Evolutionary conservation across 2,797 vertebrate species (phyloP).

Genomic region (Semaprochilodus insignis): DNA sequence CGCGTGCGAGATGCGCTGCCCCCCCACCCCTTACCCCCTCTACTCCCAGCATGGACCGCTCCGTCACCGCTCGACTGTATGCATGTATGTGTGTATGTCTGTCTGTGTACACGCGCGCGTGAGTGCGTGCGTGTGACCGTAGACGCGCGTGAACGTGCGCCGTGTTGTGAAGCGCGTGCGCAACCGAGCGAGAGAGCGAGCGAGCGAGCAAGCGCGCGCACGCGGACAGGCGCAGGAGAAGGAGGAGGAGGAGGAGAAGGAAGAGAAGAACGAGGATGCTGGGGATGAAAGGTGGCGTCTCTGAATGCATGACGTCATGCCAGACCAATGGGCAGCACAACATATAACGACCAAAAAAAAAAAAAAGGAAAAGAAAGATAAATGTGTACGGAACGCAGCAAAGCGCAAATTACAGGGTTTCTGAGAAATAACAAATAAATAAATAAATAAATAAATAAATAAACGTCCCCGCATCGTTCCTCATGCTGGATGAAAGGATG

Average conservation of each 20-base stretch:
- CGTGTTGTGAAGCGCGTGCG: slow-evolving; percentile 61
- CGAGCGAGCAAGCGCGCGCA: not conserved
- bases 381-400: not conserved
- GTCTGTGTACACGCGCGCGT: not conserved
- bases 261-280: slow-evolving; percentile 66
- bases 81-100: not conserved
- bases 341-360: slow-evolving; percentile 48
- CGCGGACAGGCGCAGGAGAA: slow-evolving; percentile 54
- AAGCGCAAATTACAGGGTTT: not conserved
- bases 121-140: not conserved
- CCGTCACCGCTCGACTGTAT: slow-evolving; percentile 27
- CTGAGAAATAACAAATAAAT: not conserved
- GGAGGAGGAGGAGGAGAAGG: slow-evolving; percentile 61
- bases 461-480: not conserved
- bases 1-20: slow-evolving; percentile 3
- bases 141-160: slow-evolving; percentile 68
- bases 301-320: slow-evolving; percentile 81
- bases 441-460: no score
- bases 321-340: slow-evolving; percentile 71
- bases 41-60: not conserved
- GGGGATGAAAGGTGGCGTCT: slow-evolving; percentile 68
- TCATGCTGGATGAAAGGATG: not conserved
- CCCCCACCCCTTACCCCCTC: not conserved
- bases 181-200: no score
- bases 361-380: no score